Evolutionary conservation across 2,113 vertebrate species (phyloP).

Genomic region (Hydrochoerus hydrochaeris): DNA sequence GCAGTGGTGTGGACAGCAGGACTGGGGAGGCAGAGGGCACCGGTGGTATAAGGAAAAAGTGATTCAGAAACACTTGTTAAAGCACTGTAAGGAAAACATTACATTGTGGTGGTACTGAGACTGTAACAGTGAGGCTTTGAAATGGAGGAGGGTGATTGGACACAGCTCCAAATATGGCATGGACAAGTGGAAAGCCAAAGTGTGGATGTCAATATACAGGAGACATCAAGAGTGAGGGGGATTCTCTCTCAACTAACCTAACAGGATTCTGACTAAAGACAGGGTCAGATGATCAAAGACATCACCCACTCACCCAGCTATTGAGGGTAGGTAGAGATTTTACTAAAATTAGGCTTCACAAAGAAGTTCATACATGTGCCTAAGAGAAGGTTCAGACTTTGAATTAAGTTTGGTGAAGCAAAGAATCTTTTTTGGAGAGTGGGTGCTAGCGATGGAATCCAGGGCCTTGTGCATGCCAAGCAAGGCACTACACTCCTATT

Average conservation of each 20-base stretch:
- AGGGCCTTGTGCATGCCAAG: neutral
- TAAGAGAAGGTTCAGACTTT: neutral
- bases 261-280: neutral
- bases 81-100: neutral
- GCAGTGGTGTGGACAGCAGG: neutral
- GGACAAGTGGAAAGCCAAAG: neutral
- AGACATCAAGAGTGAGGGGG: neutral
- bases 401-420: neutral
- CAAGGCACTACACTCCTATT: neutral
- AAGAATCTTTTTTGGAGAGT: neutral
- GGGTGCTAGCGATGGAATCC: neutral
- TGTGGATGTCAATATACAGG: neutral
- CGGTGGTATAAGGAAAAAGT: neutral
- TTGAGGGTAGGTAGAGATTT: neutral
- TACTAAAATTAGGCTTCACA: neutral
- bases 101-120: neutral
- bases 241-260: neutral
- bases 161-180: neutral
- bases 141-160: neutral
- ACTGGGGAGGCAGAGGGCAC: neutral
- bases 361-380: neutral
- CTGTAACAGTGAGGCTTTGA: neutral
- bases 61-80: neutral
- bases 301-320: neutral
- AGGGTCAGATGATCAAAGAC: neutral